Conservation (phyloP, 2,113 vertebrate genomes). For the Stigmatopora nigra region DNA sequence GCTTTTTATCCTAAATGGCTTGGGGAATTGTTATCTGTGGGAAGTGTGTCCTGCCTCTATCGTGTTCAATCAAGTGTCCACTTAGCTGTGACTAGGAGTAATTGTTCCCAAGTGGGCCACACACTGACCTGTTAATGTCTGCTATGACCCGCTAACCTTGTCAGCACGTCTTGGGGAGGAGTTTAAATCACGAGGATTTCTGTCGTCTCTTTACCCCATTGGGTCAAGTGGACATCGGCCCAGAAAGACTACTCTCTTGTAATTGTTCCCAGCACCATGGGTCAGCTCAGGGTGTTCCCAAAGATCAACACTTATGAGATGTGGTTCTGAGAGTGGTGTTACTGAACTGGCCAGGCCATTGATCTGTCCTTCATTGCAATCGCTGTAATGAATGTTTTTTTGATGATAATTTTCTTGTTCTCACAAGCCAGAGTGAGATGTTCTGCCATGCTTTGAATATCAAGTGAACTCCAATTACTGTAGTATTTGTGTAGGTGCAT, state of each 20-base stretch:
- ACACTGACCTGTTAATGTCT: slow-evolving; percentile 99
- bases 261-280: slow-evolving; percentile 65
- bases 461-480: too few species aligned
- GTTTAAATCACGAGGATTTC: slow-evolving; percentile 85
- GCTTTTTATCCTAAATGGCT: slow-evolving; percentile 99
- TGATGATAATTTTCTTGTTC: background rate
- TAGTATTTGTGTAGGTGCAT: too few species aligned
- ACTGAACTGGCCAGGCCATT: slow-evolving; percentile 57
- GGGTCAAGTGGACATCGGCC: slow-evolving; percentile 89
- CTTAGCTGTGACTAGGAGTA: slow-evolving; percentile 99
- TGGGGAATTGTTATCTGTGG: slow-evolving; percentile 98
- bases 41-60: slow-evolving; percentile 93
- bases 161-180: slow-evolving; percentile 90
- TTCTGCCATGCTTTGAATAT: too few species aligned
- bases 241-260: slow-evolving; percentile 69
- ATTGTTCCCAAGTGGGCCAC: slow-evolving; percentile 99
- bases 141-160: slow-evolving; percentile 95
- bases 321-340: slow-evolving; percentile 46
- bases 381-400: background rate
- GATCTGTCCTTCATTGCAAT: slow-evolving; percentile 31
- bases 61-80: slow-evolving; percentile 99
- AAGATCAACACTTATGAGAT: slow-evolving; percentile 52
- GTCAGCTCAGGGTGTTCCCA: slow-evolving; percentile 58
- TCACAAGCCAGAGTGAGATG: background rate
- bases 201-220: slow-evolving; percentile 58